A percentile compares a stretch with the other conserved stretches of the same genome.
phyloP scores from a whole-genome alignment of 2,113 vertebrate genomes.

The Pholis gunnellus region DNA sequence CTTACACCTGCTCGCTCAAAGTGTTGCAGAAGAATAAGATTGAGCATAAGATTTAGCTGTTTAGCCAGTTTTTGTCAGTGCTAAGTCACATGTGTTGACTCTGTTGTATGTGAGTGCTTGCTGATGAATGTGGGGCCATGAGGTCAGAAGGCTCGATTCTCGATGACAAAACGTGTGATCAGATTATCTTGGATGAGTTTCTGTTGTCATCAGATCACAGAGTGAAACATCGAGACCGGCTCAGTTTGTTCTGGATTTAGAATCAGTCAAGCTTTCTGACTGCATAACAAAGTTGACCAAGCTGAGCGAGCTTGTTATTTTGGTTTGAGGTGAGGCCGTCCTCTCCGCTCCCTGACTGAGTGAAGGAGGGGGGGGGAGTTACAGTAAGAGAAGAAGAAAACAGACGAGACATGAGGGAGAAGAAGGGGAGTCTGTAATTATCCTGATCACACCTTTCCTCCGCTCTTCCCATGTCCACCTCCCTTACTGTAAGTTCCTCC shows the following conservation, averaged over 20 bases:
- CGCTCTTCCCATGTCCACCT: neutral
- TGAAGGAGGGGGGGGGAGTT: neutral
- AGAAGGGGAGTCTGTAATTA: slow-evolving; percentile 51
- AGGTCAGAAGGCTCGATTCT: too few species aligned
- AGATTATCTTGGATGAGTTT: neutral
- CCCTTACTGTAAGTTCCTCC: neutral
- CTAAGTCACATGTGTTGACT: too few species aligned
- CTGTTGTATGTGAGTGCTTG: too few species aligned
- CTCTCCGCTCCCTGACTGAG: neutral
- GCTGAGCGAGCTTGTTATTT: slow-evolving; percentile 25
- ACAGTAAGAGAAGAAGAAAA: slow-evolving; percentile 7
- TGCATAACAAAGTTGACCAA: neutral
- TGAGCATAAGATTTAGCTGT: too few species aligned
- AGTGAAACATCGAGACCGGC: neutral
- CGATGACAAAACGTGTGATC: neutral
- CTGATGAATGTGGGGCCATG: too few species aligned
- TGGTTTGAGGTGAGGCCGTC: slow-evolving; percentile 2
- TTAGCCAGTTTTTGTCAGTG: too few species aligned
- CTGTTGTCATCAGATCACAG: neutral
- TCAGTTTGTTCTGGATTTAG: slow-evolving; percentile 1
- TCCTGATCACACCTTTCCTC: slow-evolving; percentile 51
- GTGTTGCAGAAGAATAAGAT: too few species aligned
- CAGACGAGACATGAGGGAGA: neutral
- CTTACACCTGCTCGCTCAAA: too few species aligned
- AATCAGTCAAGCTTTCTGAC: neutral